phyloP scores from a whole-genome alignment of 1,140 invertebrate species.

The Radopholus similis region DNA sequence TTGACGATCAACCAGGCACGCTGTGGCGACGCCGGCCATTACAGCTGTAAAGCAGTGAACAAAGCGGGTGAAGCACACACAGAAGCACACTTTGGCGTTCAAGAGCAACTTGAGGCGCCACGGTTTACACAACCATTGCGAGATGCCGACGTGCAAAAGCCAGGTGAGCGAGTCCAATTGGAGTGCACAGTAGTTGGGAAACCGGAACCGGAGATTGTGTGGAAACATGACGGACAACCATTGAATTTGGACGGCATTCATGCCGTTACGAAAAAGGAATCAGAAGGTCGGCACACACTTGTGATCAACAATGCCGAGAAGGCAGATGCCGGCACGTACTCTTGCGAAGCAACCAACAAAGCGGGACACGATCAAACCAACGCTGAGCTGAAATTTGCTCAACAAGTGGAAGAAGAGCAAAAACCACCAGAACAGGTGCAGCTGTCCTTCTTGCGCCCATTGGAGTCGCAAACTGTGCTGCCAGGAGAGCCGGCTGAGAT shows the following conservation, averaged over 20 bases:
- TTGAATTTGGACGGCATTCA: slow-evolving; percentile 67
- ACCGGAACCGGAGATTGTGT: slow-evolving; percentile 74
- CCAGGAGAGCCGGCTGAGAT: slow-evolving; percentile 50
- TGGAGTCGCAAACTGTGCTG: slow-evolving; percentile 42
- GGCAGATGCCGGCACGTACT: slow-evolving; percentile 69
- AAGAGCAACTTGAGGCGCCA: slow-evolving; percentile 36
- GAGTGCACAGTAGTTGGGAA: slow-evolving; percentile 66
- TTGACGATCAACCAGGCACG: slow-evolving; percentile 72
- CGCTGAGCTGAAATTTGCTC: slow-evolving; percentile 49
- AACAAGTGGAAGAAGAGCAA: slow-evolving; percentile 28
- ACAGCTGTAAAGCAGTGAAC: slow-evolving; percentile 47
- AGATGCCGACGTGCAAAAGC: slow-evolving; percentile 34
- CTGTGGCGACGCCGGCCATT: slow-evolving; percentile 72
- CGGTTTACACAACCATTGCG: slow-evolving; percentile 43
- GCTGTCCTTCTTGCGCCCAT: slow-evolving; percentile 48
- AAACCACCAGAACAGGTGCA: slow-evolving; percentile 19
- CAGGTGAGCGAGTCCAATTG: slow-evolving; percentile 54
- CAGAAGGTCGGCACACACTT: slow-evolving; percentile 74
- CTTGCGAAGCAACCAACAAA: slow-evolving; percentile 47
- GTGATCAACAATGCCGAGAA: slow-evolving; percentile 69
- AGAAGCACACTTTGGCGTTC: slow-evolving; percentile 38
- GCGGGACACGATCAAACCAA: slow-evolving; percentile 40
- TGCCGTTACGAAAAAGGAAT: slow-evolving; percentile 62
- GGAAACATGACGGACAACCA: slow-evolving; percentile 73
- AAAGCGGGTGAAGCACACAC: slow-evolving; percentile 44